Percentiles rank a stretch among this genome's conserved stretches.
These are phyloP conservation scores for Aproaerema taeniolella DNA, from an alignment of 2,888 invertebrate genomes.

Conservation along the genomic window DNA sequence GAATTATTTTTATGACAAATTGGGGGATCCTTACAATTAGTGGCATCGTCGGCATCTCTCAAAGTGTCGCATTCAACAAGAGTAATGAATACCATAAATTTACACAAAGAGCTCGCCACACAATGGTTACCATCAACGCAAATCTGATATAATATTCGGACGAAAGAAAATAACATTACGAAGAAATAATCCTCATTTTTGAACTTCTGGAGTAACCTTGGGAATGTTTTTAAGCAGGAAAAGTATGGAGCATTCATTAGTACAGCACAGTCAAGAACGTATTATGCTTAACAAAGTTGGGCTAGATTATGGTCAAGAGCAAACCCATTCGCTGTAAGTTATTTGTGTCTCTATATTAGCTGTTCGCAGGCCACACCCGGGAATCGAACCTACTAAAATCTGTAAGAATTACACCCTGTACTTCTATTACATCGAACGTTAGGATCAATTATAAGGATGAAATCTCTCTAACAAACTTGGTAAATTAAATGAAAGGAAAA, in stretches of 20 bases:
- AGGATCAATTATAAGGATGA: too few species aligned
- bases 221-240: constrained; percentile 6
- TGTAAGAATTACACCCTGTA: too few species aligned
- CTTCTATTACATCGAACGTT: too few species aligned
- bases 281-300: neutral
- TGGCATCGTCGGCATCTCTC: constrained; percentile 49
- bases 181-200: constrained; percentile 49
- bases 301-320: too few species aligned
- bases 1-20: constrained; percentile 55
- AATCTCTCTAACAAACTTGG: too few species aligned
- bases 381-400: too few species aligned
- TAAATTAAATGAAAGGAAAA: too few species aligned
- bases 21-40: constrained; percentile 61
- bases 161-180: constrained; percentile 9
- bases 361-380: too few species aligned
- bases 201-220: constrained; percentile 58
- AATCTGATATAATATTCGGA: constrained; percentile 11
- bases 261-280: neutral
- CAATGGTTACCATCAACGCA: constrained; percentile 13
- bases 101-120: constrained; percentile 41
- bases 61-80: constrained; percentile 63
- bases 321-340: too few species aligned
- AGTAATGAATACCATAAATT: constrained; percentile 67
- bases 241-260: neutral
- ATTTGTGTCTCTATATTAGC: too few species aligned